phyloP scores from a whole-genome alignment of 2,113 vertebrate species.

The Azemiops feae region DNA sequence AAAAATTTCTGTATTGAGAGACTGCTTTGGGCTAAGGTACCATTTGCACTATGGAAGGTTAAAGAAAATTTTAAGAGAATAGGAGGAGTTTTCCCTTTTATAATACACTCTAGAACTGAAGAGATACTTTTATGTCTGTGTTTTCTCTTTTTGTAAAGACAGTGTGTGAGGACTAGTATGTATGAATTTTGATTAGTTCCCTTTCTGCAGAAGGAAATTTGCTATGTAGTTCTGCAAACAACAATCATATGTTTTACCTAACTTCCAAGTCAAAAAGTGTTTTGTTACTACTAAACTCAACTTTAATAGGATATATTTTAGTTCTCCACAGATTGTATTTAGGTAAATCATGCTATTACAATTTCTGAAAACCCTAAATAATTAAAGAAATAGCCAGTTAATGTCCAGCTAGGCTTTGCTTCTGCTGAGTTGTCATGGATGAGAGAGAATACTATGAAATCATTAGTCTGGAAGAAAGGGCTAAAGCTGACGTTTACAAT shows the following conservation, averaged over 20 bases:
- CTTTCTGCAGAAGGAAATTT: constrained; percentile 5
- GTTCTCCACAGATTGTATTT: not conserved
- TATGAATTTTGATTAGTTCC: constrained; percentile 20
- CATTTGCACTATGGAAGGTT: constrained; percentile 84
- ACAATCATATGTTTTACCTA: not conserved
- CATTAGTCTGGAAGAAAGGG: not conserved
- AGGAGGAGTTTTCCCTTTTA: constrained; percentile 61
- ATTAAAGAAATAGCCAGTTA: not conserved
- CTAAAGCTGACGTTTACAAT: not conserved
- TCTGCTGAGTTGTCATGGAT: not conserved
- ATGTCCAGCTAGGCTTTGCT: constrained; percentile 4
- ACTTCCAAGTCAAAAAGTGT: constrained; percentile 10
- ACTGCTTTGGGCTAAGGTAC: constrained; percentile 74
- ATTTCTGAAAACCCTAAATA: not conserved
- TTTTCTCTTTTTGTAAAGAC: constrained; percentile 64
- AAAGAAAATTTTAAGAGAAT: constrained; percentile 60
- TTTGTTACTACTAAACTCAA: constrained; percentile 1
- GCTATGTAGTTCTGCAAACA: not conserved
- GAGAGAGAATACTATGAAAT: not conserved
- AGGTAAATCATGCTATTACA: not conserved
- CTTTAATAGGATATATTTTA: not conserved
- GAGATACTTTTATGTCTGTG: constrained; percentile 53
- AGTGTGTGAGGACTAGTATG: constrained; percentile 58
- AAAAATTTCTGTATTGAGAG: constrained; percentile 22
- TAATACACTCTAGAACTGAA: constrained; percentile 70